Conservation (phyloP, 1,140 invertebrate species). For the Colletes gigas region DNA sequence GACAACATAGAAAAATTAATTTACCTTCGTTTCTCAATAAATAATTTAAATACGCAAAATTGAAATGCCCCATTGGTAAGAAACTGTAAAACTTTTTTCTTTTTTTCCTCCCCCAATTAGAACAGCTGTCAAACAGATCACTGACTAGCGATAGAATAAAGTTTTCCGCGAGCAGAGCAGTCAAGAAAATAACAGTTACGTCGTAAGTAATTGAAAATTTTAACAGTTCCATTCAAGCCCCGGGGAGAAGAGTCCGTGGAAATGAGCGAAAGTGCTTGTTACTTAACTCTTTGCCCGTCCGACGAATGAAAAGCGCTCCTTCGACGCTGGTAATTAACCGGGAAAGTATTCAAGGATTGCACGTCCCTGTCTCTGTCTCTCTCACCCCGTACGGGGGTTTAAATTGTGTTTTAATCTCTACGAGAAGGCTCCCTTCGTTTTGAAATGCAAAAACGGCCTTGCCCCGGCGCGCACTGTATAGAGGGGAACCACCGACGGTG, state of each 20-base stretch:
- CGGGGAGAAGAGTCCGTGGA: slow-evolving; percentile 30
- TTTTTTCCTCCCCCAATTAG: too few relatives aligned
- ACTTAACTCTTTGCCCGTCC: slow-evolving; percentile 52
- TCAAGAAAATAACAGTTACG: too few relatives aligned
- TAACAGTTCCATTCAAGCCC: too few relatives aligned
- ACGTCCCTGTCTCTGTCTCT: slow-evolving; percentile 18
- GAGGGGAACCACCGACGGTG: neutral
- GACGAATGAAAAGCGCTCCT: slow-evolving; percentile 47
- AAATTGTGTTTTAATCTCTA: slow-evolving; percentile 18
- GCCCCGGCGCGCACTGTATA: neutral
- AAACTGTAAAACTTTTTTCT: too few relatives aligned
- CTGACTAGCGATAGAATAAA: too few relatives aligned
- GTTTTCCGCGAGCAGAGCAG: too few relatives aligned
- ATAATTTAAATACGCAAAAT: too few relatives aligned
- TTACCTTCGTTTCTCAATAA: too few relatives aligned
- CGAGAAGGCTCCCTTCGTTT: neutral
- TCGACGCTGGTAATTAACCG: slow-evolving; percentile 50
- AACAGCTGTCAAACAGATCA: too few relatives aligned
- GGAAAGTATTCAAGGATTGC: slow-evolving; percentile 42
- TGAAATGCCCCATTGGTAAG: too few relatives aligned
- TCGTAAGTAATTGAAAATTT: too few relatives aligned
- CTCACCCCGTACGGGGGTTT: neutral
- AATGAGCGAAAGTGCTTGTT: slow-evolving; percentile 62
- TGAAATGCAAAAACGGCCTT: slow-evolving; percentile 25
- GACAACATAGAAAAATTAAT: too few relatives aligned